Evolutionary conservation across 2,888 invertebrate genomes (phyloP).

Genomic region (Colostygia pectinataria): DNA sequence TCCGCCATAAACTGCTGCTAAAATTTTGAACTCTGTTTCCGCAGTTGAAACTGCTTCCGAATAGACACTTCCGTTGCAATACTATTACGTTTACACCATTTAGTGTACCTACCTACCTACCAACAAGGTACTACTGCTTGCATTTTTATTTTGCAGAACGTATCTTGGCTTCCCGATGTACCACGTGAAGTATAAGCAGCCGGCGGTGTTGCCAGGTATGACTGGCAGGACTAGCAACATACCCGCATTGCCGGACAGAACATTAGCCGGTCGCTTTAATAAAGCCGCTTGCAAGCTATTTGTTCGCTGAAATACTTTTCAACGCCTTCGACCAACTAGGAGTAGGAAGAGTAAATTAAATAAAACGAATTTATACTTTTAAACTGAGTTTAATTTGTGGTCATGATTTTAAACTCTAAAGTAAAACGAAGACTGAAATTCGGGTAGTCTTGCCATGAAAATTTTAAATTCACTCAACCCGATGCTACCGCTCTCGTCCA

Average conservation of each 20-base stretch:
- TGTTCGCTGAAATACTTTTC: constrained; percentile 52
- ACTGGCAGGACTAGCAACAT: constrained; percentile 74
- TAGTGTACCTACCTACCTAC: not conserved
- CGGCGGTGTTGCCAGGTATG: constrained; percentile 77
- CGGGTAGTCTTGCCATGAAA: constrained; percentile 84
- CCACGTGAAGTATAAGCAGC: constrained; percentile 84
- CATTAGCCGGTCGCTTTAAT: constrained; percentile 81
- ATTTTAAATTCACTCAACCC: constrained; percentile 84
- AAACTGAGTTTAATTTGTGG: not conserved
- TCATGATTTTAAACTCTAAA: constrained; percentile 56
- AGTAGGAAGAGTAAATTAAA: too few species aligned
- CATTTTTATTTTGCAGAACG: constrained; percentile 58
- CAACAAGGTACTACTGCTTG: not conserved
- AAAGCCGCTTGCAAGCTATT: constrained; percentile 81
- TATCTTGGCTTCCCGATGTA: constrained; percentile 82
- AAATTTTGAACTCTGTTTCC: too few species aligned
- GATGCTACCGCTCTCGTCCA: constrained; percentile 82
- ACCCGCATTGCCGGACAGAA: constrained; percentile 81
- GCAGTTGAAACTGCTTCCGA: too few species aligned
- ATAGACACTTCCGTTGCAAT: too few species aligned
- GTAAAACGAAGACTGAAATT: constrained; percentile 84
- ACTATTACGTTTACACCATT: too few species aligned
- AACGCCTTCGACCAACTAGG: too few species aligned
- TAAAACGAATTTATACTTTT: not conserved
- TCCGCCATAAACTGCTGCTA: too few species aligned